Conservation (phyloP, 2,113 vertebrate genomes). For the Fulica atra region DNA sequence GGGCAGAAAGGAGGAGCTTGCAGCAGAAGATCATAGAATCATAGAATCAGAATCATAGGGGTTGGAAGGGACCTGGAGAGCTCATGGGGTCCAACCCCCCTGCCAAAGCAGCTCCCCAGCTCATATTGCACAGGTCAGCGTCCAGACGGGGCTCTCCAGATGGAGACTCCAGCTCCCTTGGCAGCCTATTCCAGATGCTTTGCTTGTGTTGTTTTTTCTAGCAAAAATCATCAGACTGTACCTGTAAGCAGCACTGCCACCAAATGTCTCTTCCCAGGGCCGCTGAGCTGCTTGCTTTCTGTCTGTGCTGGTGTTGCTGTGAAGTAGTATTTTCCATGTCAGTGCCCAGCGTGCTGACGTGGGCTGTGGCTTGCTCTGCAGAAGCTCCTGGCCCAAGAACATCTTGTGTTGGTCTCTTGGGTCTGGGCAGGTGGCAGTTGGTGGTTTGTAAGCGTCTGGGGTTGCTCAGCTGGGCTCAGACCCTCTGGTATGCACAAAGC, state of each 20-base stretch:
- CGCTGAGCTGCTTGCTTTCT: fast-evolving
- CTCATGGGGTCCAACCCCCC: no score
- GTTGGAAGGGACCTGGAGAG: no score
- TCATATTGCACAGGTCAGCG: no score
- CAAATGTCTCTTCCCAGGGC: background rate
- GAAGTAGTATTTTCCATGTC: fast-evolving
- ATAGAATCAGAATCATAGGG: no score
- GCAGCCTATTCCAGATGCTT: no score
- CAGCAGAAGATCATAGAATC: no score
- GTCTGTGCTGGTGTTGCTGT: background rate
- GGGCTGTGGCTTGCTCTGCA: background rate
- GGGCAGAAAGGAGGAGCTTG: background rate
- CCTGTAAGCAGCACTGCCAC: background rate
- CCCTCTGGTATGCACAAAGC: background rate
- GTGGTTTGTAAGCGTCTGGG: background rate
- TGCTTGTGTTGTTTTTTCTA: background rate
- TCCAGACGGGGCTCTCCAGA: no score
- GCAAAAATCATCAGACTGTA: background rate
- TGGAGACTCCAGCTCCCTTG: no score
- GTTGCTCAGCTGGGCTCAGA: background rate
- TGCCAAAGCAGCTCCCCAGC: no score
- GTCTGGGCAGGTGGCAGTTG: background rate
- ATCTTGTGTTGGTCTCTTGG: background rate
- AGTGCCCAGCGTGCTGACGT: background rate
- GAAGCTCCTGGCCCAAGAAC: background rate